Conservation (phyloP, 2,113 vertebrate species). For the Prochilodus magdalenae region DNA sequence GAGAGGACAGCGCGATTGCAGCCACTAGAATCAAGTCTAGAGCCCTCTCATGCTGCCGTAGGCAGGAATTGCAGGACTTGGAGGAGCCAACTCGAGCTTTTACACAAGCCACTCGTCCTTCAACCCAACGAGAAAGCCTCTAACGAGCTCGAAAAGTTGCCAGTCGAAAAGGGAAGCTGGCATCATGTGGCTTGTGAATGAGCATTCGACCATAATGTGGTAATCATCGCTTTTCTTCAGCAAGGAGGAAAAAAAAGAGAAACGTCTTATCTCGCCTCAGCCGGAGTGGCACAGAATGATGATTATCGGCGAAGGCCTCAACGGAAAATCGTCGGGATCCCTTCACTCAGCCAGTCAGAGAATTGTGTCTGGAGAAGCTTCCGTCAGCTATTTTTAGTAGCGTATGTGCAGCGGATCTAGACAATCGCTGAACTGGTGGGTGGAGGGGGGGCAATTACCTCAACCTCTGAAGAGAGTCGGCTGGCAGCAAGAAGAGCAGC, state of each 20-base stretch:
- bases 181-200: constrained; percentile 8
- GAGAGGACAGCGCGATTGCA: constrained; percentile 32
- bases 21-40: constrained; percentile 22
- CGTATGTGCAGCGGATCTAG: constrained; percentile 48
- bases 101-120: background rate
- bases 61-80: constrained; percentile 14
- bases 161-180: background rate
- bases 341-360: constrained; percentile 22
- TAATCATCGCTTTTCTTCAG: constrained; percentile 33
- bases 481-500: constrained; percentile 59
- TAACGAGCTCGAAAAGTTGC: background rate
- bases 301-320: constrained; percentile 30
- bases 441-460: constrained; percentile 57
- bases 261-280: constrained; percentile 16
- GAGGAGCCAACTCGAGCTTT: constrained; percentile 19
- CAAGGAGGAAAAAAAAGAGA: background rate
- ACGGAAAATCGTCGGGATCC: constrained; percentile 33
- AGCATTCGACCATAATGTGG: background rate
- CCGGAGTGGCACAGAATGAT: constrained; percentile 31
- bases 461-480: constrained; percentile 48
- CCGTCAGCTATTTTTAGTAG: constrained; percentile 60
- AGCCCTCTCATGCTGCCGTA: background rate
- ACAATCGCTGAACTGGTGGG: constrained; percentile 49
- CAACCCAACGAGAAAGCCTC: background rate
- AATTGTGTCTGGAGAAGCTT: constrained; percentile 10